A percentile compares a stretch with the other conserved stretches of the same genome.
Evolutionary conservation across 2,888 invertebrate species (phyloP).

Genomic region (Augiades crinisus): DNA sequence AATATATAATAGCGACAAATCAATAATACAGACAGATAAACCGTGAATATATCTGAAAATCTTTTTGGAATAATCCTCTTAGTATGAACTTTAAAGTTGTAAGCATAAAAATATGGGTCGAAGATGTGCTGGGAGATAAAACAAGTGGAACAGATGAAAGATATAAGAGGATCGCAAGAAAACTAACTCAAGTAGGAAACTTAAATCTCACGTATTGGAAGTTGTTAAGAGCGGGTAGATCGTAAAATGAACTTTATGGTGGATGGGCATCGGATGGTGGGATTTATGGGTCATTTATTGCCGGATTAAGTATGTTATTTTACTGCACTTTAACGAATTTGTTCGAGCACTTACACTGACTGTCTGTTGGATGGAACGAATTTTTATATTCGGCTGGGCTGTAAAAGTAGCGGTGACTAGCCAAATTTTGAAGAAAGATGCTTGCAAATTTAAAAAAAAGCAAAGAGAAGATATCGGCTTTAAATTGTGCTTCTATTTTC

Average conservation of each 20-base stretch:
- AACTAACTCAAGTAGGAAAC: slow-evolving; percentile 27
- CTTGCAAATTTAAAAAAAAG: no score
- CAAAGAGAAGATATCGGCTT: no score
- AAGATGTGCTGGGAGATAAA: slow-evolving; percentile 19
- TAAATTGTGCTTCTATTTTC: no score
- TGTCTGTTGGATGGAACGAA: slow-evolving; percentile 4
- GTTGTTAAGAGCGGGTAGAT: slow-evolving; percentile 29
- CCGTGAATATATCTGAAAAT: background rate
- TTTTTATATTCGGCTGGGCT: slow-evolving; percentile 9
- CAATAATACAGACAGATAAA: background rate
- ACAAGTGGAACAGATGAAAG: slow-evolving; percentile 25
- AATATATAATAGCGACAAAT: no score
- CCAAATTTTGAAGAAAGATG: no score
- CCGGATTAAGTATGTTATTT: slow-evolving; percentile 28
- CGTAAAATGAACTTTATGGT: slow-evolving; percentile 31
- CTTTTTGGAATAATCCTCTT: background rate
- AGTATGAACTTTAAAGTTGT: background rate
- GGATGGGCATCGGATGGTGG: slow-evolving; percentile 28
- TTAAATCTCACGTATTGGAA: slow-evolving; percentile 30
- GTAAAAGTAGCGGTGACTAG: slow-evolving; percentile 5
- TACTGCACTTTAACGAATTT: slow-evolving; percentile 28
- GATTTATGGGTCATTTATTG: slow-evolving; percentile 34
- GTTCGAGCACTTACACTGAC: slow-evolving; percentile 9
- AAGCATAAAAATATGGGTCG: slow-evolving; percentile 20
- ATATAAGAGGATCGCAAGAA: slow-evolving; percentile 22